Percentiles rank a stretch among this genome's conserved stretches.
Conservation (phyloP, 2,113 vertebrate species). For the Corapipo altera region DNA sequence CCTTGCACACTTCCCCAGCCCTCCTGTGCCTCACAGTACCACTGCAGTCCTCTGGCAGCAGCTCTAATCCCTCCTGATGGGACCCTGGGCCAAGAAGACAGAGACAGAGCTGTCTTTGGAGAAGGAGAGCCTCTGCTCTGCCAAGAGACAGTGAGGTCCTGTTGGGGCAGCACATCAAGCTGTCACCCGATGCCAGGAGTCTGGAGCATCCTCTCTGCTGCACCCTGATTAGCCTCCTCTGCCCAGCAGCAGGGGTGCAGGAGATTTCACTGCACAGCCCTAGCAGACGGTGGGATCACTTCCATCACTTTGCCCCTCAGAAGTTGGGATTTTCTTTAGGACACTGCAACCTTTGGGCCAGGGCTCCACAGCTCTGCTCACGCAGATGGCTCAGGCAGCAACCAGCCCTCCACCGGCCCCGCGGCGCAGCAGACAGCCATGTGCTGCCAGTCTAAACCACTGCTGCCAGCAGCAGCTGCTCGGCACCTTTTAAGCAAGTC, state of each 20-base stretch:
- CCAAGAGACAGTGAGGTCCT: conserved; percentile 36
- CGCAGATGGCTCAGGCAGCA: not conserved
- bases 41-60: conserved; percentile 25
- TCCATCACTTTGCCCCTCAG: not conserved
- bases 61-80: conserved; percentile 45
- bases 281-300: not conserved
- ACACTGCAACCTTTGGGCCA: not conserved
- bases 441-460: not conserved
- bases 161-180: not conserved
- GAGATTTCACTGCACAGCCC: not conserved
- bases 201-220: conserved; percentile 9
- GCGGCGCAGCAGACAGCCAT: rapidly evolving
- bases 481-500: not conserved
- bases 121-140: not conserved
- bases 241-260: not conserved
- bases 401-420: not conserved
- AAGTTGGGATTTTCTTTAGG: not conserved
- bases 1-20: not conserved
- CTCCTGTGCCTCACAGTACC: not conserved
- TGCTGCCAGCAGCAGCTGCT: conserved; percentile 51
- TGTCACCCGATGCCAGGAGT: not conserved
- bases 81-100: conserved; percentile 43
- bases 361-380: not conserved
- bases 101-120: conserved; percentile 43
- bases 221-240: not conserved